Conservation (phyloP, 2,797 vertebrate genomes). For the Coranthus polyacanthus region DNA sequence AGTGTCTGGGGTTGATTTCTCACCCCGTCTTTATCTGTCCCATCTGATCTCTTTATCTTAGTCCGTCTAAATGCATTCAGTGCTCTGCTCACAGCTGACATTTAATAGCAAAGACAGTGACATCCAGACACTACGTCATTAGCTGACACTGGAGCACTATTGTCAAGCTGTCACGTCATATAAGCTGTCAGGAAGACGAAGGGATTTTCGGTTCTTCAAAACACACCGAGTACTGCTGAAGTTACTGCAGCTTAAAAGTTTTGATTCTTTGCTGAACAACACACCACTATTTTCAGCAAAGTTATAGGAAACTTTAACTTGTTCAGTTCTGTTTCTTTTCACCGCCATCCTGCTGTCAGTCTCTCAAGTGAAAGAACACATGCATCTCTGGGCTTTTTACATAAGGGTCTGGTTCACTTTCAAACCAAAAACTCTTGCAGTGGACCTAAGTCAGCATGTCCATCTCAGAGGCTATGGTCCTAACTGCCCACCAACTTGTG, state of each 20-base stretch:
- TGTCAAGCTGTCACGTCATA: conserved; percentile 46
- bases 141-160: conserved; percentile 33
- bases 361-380: too few relatives aligned
- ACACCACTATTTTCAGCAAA: not conserved
- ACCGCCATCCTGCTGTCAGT: too few relatives aligned
- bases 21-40: conserved; percentile 35
- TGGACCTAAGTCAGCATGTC: too few relatives aligned
- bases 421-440: not conserved
- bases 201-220: conserved; percentile 6
- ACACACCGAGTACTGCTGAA: not conserved
- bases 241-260: conserved; percentile 7
- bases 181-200: not conserved
- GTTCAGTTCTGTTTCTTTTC: too few relatives aligned
- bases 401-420: not conserved
- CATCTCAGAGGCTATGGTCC: too few relatives aligned
- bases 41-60: conserved; percentile 46
- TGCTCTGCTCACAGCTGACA: conserved; percentile 39
- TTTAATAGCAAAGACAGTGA: conserved; percentile 54
- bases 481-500: too few relatives aligned
- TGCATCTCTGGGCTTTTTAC: too few relatives aligned
- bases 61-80: conserved; percentile 35
- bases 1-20: conserved; percentile 44
- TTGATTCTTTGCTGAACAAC: not conserved
- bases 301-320: too few relatives aligned
- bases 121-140: conserved; percentile 53